Evolutionary conservation across 2,888 invertebrate genomes (phyloP), one percentile per base, ranked within the genome.

Genomic region (Pterostichus madidus): DNA sequence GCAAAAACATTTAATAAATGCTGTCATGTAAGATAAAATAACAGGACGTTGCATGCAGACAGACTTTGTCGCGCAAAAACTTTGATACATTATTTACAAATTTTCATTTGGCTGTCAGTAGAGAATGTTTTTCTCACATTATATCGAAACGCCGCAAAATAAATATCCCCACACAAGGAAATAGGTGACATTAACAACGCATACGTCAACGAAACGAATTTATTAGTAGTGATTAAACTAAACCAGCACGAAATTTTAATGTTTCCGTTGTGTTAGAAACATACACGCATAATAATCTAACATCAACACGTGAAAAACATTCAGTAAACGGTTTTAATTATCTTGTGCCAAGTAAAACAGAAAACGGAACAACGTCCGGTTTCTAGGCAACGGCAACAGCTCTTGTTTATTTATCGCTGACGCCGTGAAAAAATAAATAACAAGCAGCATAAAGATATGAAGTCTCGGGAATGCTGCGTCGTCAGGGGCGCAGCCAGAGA

Each of bases 371-470:
- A 44, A 44, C 68, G 68, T 71, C 68, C 68, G 68, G 68, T 71
- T 71, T 44, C 68, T 44, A 71, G 10, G 68, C 68, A 71, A 71
- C 68, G n/a, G 39, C 24, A 24, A 24, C 24, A 24, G 24, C 32
- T 52, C 52, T 75, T 78, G 78, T 78, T 78, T 78, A 78, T 78
- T 78, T 78, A 75, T 75, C 75, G 32, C 52, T 52, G 52, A 44
- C 31, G 44, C 10, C 24, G 17, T 78, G 59, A 78, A 78, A 78
- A 75, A 75, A 75, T 75, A 56, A 78, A 61, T 13, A 56, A 59
- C 53, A 53, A 44, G 44, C 56, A 61, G 8, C 35, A 39, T 5
- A 35, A 39, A 75, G 76, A 77, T 77, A 77, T 77, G 53, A 78
- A 44, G 39, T 78, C n/a, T n/a, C 11, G 35, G 39, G 44, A 79